Evolutionary conservation across 2,113 vertebrate species (phyloP), one percentile per base, ranked within the genome.

Genomic region (Dasyornis broadbenti): DNA sequence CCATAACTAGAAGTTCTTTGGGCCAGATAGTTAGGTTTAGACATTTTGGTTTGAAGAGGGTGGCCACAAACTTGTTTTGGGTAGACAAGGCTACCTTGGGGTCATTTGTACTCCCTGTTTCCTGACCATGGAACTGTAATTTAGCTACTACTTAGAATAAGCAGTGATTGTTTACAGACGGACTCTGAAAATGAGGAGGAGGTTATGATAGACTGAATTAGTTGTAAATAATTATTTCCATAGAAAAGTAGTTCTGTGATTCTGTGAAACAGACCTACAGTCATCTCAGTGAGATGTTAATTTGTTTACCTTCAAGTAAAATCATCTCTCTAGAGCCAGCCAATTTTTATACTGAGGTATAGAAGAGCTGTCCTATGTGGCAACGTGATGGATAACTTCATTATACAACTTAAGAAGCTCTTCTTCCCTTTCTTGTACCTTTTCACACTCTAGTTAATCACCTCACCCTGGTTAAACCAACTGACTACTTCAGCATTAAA

Each of bases 381-480:
- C 93, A 96, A 73, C 0, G 50, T 96, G 95, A 97, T 96, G 92
- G 92, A 96, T 94, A 94, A 94, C 70, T 80, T 94, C 89, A 91
- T 92, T 96, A 97, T 28, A 81, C 31, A 82, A 71, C 61, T 91
- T 92, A 81, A 86, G 75, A 80, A 82, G 93, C 83, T 73, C 81
- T 96, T 93, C 84, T 95, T 97, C 73, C 78, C 73, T 97, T 96
- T 90, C 95, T 95, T 96, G 94, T 96, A 95, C 86, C n/a, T 91
- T 94, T 93, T 87, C 75, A 64, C 49, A 68, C 33, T 82, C 92
- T 82, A 61, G 82, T 96, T 91, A 85, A 88, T 96, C 94, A 80
- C 90, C 82, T 60, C 37, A 17, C 28, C 31, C n/a, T 76, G 82
- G 88, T 79, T 81, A 64, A 82, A 35, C 82, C 65, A 60, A 40